A percentile compares a stretch with the other conserved stretches of the same genome.
phyloP scores from a whole-genome alignment of 2,113 vertebrate genomes.

The Oreochromis spilurus region DNA sequence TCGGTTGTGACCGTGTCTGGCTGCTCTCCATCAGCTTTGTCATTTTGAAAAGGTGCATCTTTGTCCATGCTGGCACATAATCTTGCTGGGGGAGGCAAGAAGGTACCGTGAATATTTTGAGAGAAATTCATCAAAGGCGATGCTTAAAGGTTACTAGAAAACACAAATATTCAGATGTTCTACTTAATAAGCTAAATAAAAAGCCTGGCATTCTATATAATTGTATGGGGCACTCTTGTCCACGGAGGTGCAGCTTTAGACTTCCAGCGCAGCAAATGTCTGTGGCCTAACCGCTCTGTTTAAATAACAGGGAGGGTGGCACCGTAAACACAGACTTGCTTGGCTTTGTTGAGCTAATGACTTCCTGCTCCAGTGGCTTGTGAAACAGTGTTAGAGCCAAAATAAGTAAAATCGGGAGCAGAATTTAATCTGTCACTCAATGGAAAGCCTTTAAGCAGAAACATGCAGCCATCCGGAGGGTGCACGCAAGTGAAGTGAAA shows the following conservation, averaged over 20 bases:
- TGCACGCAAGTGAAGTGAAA: slow-evolving; percentile 52
- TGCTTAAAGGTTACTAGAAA: background rate
- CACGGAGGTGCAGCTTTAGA: background rate
- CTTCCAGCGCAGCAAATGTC: slow-evolving; percentile 12
- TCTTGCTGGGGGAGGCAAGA: background rate
- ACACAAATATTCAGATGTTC: background rate
- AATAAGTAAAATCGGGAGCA: slow-evolving; percentile 63
- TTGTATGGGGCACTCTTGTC: background rate
- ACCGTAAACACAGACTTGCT: slow-evolving; percentile 59
- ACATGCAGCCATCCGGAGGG: slow-evolving; percentile 59
- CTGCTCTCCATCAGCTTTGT: slow-evolving; percentile 25
- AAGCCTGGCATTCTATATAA: background rate
- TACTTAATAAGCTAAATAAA: background rate
- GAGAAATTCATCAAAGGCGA: background rate
- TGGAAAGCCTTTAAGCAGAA: slow-evolving; percentile 69
- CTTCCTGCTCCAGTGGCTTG: slow-evolving; percentile 67
- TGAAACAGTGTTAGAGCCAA: slow-evolving; percentile 60
- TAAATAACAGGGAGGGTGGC: slow-evolving; percentile 56
- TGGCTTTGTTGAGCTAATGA: slow-evolving; percentile 65
- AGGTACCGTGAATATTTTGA: background rate
- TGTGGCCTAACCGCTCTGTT: slow-evolving; percentile 36
- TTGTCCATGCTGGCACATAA: background rate
- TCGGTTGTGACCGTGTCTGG: slow-evolving; percentile 7
- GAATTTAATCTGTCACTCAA: slow-evolving; percentile 72
- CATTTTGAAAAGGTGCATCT: slow-evolving; percentile 29